Evolutionary conservation across 2,113 vertebrate genomes (phyloP).

Genomic region (Thalassarche chlororhynchos): DNA sequence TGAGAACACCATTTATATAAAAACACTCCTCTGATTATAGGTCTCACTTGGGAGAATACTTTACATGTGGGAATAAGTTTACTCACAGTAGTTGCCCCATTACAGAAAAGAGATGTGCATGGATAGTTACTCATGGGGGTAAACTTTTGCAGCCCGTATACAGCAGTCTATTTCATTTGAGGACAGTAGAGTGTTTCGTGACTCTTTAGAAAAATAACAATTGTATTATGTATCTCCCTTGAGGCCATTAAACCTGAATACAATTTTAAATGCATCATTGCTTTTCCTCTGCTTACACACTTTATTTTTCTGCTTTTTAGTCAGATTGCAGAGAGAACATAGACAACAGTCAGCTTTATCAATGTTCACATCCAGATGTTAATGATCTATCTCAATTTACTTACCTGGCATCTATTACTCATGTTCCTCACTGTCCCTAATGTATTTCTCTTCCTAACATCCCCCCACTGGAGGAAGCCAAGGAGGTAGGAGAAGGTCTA

Average conservation of each 20-base stretch:
- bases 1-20: constrained; percentile 48
- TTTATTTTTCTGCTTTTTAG: constrained; percentile 56
- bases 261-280: constrained; percentile 54
- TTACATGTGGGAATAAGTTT: constrained; percentile 40
- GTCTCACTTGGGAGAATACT: constrained; percentile 37
- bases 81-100: constrained; percentile 29
- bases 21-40: constrained; percentile 45
- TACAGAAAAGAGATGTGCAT: constrained; percentile 20
- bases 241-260: constrained; percentile 53
- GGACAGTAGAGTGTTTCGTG: constrained; percentile 35
- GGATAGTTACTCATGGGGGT: constrained; percentile 21
- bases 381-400: constrained; percentile 13
- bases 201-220: constrained; percentile 41
- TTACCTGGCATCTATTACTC: background rate
- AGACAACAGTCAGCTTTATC: constrained; percentile 24
- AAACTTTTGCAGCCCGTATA: background rate
- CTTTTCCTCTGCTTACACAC: constrained; percentile 42
- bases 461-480: background rate
- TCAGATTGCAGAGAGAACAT: constrained; percentile 3
- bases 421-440: background rate
- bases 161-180: background rate
- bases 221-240: background rate
- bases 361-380: background rate
- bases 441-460: background rate
- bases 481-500: background rate